phyloP scores from a whole-genome alignment of 2,113 vertebrate genomes.

The Diphyllodes magnificus region DNA sequence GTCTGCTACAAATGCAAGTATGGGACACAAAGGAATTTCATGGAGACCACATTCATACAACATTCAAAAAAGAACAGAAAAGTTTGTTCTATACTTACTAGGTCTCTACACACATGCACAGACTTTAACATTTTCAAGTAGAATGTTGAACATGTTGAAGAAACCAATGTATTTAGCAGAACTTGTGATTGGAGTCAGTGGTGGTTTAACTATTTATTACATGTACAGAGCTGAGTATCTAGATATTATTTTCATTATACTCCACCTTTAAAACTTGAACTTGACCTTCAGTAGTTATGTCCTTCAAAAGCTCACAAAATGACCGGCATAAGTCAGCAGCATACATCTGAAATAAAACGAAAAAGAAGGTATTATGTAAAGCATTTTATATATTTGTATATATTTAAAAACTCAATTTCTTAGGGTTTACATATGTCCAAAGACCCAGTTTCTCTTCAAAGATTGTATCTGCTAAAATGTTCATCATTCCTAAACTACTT shows the following conservation, averaged over 20 bases:
- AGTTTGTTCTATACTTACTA: neutral
- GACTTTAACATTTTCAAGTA: neutral
- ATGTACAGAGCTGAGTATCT: neutral
- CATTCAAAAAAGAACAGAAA: neutral
- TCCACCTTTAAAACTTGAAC: conserved; percentile 94
- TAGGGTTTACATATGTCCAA: neutral
- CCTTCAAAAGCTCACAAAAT: conserved; percentile 88
- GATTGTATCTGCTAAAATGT: neutral
- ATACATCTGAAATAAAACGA: conserved; percentile 79
- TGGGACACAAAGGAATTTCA: neutral
- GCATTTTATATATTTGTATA: neutral
- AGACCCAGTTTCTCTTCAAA: neutral
- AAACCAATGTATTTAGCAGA: no score
- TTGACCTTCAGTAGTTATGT: conserved; percentile 93
- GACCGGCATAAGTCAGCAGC: conserved; percentile 84
- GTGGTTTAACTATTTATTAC: no score
- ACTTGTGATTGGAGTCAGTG: no score
- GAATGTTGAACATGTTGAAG: no score
- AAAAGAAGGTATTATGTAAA: neutral
- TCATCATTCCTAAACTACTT: neutral
- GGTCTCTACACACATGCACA: neutral
- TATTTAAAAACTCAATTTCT: neutral
- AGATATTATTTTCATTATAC: neutral
- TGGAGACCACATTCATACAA: neutral
- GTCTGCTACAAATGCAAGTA: neutral